Conservation (phyloP, 2,888 invertebrate species). For the Scaptomyza parva region DNA sequence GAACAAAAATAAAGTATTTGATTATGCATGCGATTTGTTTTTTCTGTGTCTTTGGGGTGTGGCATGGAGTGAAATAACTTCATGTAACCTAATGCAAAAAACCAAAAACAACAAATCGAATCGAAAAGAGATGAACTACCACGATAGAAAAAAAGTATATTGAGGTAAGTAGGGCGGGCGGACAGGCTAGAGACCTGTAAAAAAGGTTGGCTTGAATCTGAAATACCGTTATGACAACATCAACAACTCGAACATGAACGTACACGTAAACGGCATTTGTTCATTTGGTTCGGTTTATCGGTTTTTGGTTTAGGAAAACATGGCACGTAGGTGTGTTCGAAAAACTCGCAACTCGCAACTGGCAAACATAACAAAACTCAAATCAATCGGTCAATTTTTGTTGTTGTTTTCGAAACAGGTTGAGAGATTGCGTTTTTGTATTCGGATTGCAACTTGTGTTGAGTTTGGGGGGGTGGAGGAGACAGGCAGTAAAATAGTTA, state of each 20-base stretch:
- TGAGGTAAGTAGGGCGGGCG: conserved; percentile 29
- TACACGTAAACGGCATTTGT: conserved; percentile 27
- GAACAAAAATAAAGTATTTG: not conserved
- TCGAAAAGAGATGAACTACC: conserved; percentile 16
- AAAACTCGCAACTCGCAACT: conserved; percentile 6
- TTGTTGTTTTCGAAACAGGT: not conserved
- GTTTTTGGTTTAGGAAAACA: conserved; percentile 29
- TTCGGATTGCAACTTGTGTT: no score
- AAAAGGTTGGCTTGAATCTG: conserved; percentile 39
- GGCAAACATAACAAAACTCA: not conserved
- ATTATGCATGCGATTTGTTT: not conserved
- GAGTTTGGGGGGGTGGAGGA: no score
- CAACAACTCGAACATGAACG: conserved; percentile 9
- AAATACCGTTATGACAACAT: conserved; percentile 61
- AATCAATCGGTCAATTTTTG: not conserved
- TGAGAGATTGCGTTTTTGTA: no score
- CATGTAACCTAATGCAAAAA: conserved; percentile 3
- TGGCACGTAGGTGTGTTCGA: conserved; percentile 46
- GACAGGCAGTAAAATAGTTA: no score
- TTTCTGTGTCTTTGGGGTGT: no score
- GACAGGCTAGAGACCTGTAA: conserved; percentile 7
- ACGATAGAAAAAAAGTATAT: not conserved
- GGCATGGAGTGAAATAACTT: not conserved
- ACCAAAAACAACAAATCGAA: conserved; percentile 1
- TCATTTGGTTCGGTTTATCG: no score